phyloP scores from a whole-genome alignment of 2,797 vertebrate genomes.

The Sphenodon punctatus region DNA sequence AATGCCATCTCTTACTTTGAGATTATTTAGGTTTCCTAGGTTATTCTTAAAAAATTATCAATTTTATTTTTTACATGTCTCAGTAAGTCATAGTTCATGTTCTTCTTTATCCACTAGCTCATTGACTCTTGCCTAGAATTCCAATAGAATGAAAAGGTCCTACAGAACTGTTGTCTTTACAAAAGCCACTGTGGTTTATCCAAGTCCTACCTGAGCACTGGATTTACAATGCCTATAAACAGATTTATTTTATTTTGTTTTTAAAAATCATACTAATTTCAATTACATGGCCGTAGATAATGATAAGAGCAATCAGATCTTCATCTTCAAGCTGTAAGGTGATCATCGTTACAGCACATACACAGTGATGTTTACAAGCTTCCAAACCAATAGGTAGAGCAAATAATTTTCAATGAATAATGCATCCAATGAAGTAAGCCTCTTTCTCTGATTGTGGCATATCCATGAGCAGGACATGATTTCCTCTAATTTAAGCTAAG shows the following conservation, averaged over 20 bases:
- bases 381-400: constrained; percentile 33
- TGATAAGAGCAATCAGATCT: constrained; percentile 50
- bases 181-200: neutral
- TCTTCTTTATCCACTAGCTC: neutral
- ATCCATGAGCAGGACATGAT: constrained; percentile 3
- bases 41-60: neutral
- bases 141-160: neutral
- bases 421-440: constrained; percentile 54
- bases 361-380: constrained; percentile 54
- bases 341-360: constrained; percentile 26
- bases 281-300: neutral
- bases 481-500: constrained; percentile 26
- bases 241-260: too few species aligned
- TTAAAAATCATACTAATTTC: neutral
- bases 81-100: neutral
- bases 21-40: neutral
- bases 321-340: constrained; percentile 42
- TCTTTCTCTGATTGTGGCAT: constrained; percentile 35
- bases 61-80: neutral
- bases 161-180: constrained; percentile 10
- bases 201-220: neutral
- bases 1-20: neutral
- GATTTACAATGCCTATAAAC: constrained; percentile 22
- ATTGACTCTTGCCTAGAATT: neutral
- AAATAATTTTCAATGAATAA: constrained; percentile 60